Base-by-base conservation (phyloP, 2,888 invertebrate species). In the Campoplex capitator region DNA sequence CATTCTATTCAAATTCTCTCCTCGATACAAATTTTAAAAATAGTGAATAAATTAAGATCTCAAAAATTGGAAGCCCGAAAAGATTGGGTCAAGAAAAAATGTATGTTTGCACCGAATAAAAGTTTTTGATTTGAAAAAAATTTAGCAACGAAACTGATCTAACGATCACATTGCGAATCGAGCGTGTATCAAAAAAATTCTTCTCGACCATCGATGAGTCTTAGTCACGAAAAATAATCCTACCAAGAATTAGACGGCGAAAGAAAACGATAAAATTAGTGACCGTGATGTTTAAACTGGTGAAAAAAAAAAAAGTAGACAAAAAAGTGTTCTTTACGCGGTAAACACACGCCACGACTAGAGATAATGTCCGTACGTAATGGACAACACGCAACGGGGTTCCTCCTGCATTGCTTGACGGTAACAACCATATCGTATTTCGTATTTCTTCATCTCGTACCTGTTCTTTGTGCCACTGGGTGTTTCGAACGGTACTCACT, bases 401-500 rank as follows among this genome's bases (percentile, higher is more conserved):
- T 67, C 71, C 45, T 76, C 73, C 62, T 67, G 28, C 28, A 62
- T 73, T 67, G 71, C 73, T 54, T 56, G 73, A 67, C 28, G 38
- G 54, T 68, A 68, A 78, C 54, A 68, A 54, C 51, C 74, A 51
- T 42, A 67, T 75, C 54, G 56, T 65, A 75, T 75, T 48, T 38
- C 51, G 23, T 68, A 35, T 68, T 32, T 75, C 56, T 76, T 45
- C 67, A 67, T 58, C 74, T 48, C 38, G 32, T 78, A 48, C 74
- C 56, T 80, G 76, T 65, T 82, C 75, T 83, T 58, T 85, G 78
- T 75, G 84, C 86, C 86, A 88, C 84, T 83, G 87, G 87, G 84
- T 70, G 76, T 79, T 75, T 81, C 70, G 76, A 86, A 87, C 88
- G 84, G 88, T 84, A 87, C 84, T 79, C 84, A 82, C 65, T 51